phyloP scores from a whole-genome alignment of 1,140 invertebrate genomes.

The Drosophila kanapiae region DNA sequence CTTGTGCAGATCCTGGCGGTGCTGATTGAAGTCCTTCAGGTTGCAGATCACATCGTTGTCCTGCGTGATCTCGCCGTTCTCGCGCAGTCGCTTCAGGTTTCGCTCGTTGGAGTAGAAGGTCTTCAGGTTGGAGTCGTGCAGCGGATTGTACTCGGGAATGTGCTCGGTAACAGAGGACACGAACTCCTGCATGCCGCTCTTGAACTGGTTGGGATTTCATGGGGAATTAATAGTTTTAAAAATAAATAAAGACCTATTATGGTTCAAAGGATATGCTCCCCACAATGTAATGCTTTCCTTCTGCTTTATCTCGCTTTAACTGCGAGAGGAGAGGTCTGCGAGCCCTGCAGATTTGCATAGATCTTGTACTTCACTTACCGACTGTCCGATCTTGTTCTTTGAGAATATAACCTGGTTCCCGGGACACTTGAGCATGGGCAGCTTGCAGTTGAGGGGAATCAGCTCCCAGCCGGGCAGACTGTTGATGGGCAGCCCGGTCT shows the following conservation, averaged over 20 bases:
- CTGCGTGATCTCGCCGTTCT: conserved; percentile 79
- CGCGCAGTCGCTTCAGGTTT: conserved; percentile 71
- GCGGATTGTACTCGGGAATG: conserved; percentile 77
- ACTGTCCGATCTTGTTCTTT: conserved; percentile 78
- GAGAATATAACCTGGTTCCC: conserved; percentile 82
- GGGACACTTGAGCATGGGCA: conserved; percentile 82
- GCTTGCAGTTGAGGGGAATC: conserved; percentile 76
- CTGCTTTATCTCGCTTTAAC: too few relatives aligned
- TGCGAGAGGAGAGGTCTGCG: too few relatives aligned
- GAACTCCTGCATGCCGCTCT: conserved; percentile 73
- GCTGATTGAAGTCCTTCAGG: conserved; percentile 81
- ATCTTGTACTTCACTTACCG: conserved; percentile 56
- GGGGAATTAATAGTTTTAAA: too few relatives aligned
- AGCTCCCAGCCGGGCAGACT: conserved; percentile 81
- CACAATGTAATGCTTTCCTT: too few relatives aligned
- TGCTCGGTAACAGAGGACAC: conserved; percentile 57
- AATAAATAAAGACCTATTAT: too few relatives aligned
- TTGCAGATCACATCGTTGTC: conserved; percentile 82
- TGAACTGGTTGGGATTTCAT: conserved; percentile 49
- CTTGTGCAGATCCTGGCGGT: conserved; percentile 82
- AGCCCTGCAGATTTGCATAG: too few relatives aligned
- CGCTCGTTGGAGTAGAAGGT: conserved; percentile 76
- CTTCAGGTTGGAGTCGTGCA: conserved; percentile 80
- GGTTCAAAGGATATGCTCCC: too few relatives aligned
- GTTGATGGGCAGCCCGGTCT: conserved; percentile 76